These are phyloP conservation scores for Tetrao urogallus DNA, from an alignment of 2,113 vertebrate species.

Conservation along the genomic window DNA sequence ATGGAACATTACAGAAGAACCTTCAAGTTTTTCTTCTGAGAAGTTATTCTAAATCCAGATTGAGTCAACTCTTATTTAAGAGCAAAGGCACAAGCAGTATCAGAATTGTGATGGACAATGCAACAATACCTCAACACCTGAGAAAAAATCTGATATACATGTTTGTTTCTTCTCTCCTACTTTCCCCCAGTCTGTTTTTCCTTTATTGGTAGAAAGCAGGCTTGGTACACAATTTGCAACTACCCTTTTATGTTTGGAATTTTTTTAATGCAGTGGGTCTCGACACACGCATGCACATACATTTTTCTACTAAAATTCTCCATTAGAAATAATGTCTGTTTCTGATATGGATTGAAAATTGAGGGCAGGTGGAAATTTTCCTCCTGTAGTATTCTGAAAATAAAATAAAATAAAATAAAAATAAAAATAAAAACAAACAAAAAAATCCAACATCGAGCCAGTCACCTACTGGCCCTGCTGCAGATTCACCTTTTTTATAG, in stretches of 20 bases:
- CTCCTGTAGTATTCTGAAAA: neutral
- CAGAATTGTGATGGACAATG: neutral
- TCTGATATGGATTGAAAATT: neutral
- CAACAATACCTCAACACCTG: neutral
- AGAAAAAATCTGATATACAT: neutral
- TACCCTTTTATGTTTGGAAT: neutral
- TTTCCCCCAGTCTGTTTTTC: neutral
- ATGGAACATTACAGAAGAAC: neutral
- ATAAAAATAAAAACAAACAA: too few species aligned
- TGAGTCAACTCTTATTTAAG: neutral
- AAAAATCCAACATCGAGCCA: neutral
- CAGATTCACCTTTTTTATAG: neutral
- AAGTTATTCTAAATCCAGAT: neutral
- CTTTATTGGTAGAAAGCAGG: neutral
- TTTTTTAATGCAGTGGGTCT: neutral
- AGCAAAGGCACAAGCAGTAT: neutral
- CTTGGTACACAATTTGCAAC: neutral
- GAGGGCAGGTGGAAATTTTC: neutral
- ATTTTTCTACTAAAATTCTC: neutral
- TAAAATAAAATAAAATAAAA: neutral
- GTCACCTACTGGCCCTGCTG: rapidly evolving
- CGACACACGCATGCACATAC: neutral
- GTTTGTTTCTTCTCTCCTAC: neutral
- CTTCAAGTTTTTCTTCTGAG: neutral
- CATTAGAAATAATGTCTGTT: neutral